phyloP scores from a whole-genome alignment of 2,888 invertebrate genomes.

The Sipha maydis region DNA sequence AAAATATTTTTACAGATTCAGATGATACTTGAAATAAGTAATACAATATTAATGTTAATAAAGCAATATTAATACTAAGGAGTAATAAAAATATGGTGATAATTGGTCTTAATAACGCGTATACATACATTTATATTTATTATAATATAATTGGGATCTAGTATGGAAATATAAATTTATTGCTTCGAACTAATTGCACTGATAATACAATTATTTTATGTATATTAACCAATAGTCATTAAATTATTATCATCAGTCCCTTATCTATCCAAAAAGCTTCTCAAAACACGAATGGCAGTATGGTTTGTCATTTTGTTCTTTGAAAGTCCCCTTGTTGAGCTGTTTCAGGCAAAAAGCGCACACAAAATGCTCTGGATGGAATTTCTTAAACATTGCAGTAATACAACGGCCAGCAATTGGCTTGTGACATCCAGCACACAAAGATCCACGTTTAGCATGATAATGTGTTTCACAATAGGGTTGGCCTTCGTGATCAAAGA shows the following conservation, averaged over 20 bases:
- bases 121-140: neutral
- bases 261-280: conserved; percentile 86
- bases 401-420: conserved; percentile 94
- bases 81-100: conserved; percentile 15
- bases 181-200: neutral
- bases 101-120: neutral
- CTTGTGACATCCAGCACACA: conserved; percentile 97
- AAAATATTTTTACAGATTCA: neutral
- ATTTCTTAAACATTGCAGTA: conserved; percentile 98
- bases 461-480: conserved; percentile 99
- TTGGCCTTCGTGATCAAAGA: conserved; percentile 97
- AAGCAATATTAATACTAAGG: neutral
- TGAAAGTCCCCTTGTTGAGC: conserved; percentile 98
- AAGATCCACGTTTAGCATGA: conserved; percentile 94
- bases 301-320: conserved; percentile 98
- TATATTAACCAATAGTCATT: neutral
- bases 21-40: neutral
- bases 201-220: neutral
- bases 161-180: neutral
- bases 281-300: conserved; percentile 99
- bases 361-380: conserved; percentile 99
- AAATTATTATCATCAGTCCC: neutral
- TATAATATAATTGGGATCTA: neutral
- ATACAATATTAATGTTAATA: neutral
- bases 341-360: conserved; percentile 99